Base-by-base conservation (phyloP, 2,888 invertebrate species). In the Drosophila anceps region DNA sequence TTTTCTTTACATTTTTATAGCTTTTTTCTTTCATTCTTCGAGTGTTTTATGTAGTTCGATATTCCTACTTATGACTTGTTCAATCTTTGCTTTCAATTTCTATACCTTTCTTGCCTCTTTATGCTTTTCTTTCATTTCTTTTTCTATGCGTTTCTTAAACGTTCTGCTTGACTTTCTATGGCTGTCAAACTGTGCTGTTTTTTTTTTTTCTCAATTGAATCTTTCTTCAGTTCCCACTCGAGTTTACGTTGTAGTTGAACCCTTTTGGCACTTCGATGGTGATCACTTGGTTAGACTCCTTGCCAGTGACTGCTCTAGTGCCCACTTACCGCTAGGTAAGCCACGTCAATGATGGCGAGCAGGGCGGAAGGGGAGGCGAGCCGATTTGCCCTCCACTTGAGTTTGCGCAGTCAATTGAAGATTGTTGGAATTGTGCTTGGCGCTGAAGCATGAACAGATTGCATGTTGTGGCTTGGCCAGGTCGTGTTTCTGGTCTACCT, bases 401-500 rank as follows among this genome's bases (percentile, higher is more conserved):
- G 82, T 69, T 63, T 79, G 82, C 71, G 75, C 89, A 88, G 75
- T 79, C 84, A 84, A 82, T 82, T 81, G 89, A 79, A 79, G 75
- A 46, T 55, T 43, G 39, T 54, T 58, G 50, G 37, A 39, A 41
- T 48, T 48, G 27, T 62, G 10, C 61, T 69, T 86, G 82, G 66
- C 88, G 73, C 74, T 79, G 74, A 79, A 73, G 75, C 85, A 86
- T 88, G 79, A 86, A 85, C 51, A 69, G 80, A 80, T 88, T 78
- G 85, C 85, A 76, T 86, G 85, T 53, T 64, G 51, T 6, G 43
- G 48, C n/a, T 24, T 35, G 41, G 48, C 63, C 39, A 54, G 39
- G 20, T 53, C 35, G 39, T 62, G 12, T 6, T 33, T 13, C 33
- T 50, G 50, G 48, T 48, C 48, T 48, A 29, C 29, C 48, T 48